Percentiles rank a stretch among this genome's conserved stretches.
phyloP scores from a whole-genome alignment of 2,888 invertebrate genomes.

The Drosophila lutescens region DNA sequence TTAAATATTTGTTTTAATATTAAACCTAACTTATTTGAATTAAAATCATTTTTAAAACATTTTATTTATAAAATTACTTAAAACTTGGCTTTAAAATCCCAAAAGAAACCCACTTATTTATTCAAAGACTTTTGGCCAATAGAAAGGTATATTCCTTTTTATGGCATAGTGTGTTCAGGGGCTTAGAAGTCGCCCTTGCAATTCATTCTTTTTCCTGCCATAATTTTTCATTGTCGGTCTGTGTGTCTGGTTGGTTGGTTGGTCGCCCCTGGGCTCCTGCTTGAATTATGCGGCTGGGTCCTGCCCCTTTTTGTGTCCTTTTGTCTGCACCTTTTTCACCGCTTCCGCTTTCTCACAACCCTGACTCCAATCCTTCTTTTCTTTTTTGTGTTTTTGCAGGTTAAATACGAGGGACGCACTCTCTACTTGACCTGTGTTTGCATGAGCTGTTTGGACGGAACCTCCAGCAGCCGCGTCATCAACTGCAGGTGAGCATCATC shows the following conservation, averaged over 20 bases:
- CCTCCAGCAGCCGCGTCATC: conserved; percentile 90
- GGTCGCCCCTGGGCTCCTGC: conserved; percentile 32
- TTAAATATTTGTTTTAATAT: too few species aligned
- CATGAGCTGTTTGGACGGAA: conserved; percentile 96
- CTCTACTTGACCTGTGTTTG: conserved; percentile 97
- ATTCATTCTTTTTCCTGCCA: conserved; percentile 49
- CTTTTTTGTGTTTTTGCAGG: conserved; percentile 85
- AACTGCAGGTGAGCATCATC: conserved; percentile 87
- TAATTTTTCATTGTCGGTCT: conserved; percentile 67
- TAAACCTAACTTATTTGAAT: too few species aligned
- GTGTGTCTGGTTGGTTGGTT: conserved; percentile 10
- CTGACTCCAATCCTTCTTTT: conserved; percentile 7
- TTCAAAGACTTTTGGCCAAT: neutral
- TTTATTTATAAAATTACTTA: too few species aligned
- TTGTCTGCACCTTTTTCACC: conserved; percentile 41
- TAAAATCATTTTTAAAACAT: too few species aligned
- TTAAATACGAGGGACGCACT: conserved; percentile 94
- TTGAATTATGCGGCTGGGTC: conserved; percentile 66
- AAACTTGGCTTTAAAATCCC: neutral
- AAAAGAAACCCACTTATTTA: neutral
- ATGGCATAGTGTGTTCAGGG: conserved; percentile 10
- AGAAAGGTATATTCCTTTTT: neutral
- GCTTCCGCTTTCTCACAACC: conserved; percentile 33
- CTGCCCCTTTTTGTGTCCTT: conserved; percentile 19
- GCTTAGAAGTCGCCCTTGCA: conserved; percentile 3